These are phyloP conservation scores for Ariopsis seemanni DNA, from an alignment of 2,113 vertebrate species.

Conservation along the genomic window DNA sequence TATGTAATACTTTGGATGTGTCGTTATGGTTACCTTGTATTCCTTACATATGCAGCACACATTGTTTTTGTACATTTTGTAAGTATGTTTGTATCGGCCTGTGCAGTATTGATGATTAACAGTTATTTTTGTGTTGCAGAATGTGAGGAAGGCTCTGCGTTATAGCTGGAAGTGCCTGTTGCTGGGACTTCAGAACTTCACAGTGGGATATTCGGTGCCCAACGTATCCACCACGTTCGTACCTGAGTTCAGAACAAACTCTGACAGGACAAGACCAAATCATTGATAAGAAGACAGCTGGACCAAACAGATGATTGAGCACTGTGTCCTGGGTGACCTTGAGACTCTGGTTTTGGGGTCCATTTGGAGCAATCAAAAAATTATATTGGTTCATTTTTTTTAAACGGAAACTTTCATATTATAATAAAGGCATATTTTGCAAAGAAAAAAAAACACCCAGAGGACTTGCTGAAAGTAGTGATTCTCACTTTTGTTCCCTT, in stretches of 20 bases:
- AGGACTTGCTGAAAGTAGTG: background rate
- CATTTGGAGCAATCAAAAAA: background rate
- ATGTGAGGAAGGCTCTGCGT: slow-evolving; percentile 80
- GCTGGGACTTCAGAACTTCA: slow-evolving; percentile 83
- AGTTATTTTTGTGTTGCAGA: slow-evolving; percentile 71
- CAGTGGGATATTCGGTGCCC: slow-evolving; percentile 80
- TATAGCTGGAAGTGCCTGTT: slow-evolving; percentile 86
- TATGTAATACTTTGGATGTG: background rate
- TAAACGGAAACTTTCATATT: background rate
- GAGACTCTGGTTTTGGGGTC: background rate
- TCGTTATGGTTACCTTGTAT: background rate
- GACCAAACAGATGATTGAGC: background rate
- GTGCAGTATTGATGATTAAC: background rate
- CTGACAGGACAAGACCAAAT: background rate
- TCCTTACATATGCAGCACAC: background rate
- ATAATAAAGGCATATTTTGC: background rate
- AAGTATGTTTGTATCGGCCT: background rate
- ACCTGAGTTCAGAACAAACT: slow-evolving; percentile 26
- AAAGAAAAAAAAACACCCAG: background rate
- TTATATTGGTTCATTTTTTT: background rate
- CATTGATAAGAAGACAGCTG: background rate
- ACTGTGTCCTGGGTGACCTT: background rate
- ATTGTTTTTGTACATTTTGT: background rate
- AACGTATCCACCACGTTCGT: slow-evolving; percentile 64
- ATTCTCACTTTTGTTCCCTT: background rate